phyloP scores from a whole-genome alignment of 2,888 invertebrate species.

The Lydus trimaculatus region DNA sequence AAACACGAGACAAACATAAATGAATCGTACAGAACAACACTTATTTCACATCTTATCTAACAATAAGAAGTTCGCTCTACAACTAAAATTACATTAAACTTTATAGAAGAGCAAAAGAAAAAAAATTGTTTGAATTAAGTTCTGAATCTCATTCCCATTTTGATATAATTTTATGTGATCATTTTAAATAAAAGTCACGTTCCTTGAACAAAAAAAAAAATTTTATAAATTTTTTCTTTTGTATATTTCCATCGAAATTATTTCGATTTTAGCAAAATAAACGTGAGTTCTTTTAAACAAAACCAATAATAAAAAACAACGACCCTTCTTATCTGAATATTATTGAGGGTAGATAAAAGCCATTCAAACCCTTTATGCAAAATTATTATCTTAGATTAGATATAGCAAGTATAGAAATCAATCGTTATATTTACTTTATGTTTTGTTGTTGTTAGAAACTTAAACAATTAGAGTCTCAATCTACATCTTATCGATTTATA shows the following conservation, averaged over 20 bases:
- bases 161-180: neutral
- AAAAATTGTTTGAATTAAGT: neutral
- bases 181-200: neutral
- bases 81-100: neutral
- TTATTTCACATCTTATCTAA: neutral
- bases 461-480: no score
- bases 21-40: neutral
- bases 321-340: neutral
- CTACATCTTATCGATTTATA: neutral
- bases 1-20: neutral
- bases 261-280: neutral
- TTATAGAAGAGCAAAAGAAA: neutral
- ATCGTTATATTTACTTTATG: no score
- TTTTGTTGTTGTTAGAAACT: no score
- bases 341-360: no score
- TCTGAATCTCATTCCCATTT: neutral
- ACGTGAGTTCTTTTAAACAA: neutral
- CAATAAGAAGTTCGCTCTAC: neutral
- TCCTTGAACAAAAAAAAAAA: no score
- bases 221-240: no score
- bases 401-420: no score
- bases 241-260: neutral
- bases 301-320: neutral
- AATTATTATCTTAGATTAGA: no score
- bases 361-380: no score